Percentiles rank a stretch among this genome's conserved stretches.
Evolutionary conservation across 2,797 vertebrate genomes (phyloP).

Genomic region (Gorsachius magnificus): DNA sequence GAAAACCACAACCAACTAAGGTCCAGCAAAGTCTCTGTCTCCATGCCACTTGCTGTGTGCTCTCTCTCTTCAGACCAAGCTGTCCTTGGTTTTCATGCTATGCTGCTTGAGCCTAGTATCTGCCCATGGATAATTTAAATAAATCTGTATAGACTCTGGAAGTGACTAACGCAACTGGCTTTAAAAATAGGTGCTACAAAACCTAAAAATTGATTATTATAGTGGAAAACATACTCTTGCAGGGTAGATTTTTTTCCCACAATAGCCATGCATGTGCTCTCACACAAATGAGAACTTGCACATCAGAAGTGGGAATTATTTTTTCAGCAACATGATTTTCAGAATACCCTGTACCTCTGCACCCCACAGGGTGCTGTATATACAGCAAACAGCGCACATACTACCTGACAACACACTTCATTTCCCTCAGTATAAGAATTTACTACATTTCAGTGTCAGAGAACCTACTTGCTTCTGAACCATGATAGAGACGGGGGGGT

Average conservation of each 20-base stretch:
- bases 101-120: neutral
- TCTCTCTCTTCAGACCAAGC: neutral
- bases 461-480: neutral
- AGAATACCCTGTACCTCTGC: neutral
- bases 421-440: neutral
- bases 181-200: neutral
- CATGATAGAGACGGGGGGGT: rapidly evolving
- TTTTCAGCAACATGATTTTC: neutral
- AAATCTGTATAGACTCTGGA: neutral
- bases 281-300: neutral
- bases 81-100: neutral
- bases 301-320: neutral
- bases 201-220: neutral
- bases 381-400: neutral
- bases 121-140: neutral
- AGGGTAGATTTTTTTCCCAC: neutral
- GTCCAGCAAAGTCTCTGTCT: neutral
- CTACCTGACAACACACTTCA: neutral
- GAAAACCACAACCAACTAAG: neutral
- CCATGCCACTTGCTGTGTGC: neutral
- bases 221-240: neutral
- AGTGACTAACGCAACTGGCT: neutral
- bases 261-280: neutral
- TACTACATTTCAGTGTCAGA: neutral
- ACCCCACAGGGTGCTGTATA: neutral